Evolutionary conservation across 2,113 vertebrate species (phyloP).

Genomic region (Bos taurus): ARS-UCD2.0 NC_037337.1:12768001-12768500

Average conservation of each 20-base stretch:
- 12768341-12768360: neutral
- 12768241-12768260: conserved; percentile 2
- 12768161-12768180: neutral
- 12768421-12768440: too few relatives aligned
- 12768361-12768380: conserved; percentile 17
- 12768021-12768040: neutral
- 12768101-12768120: neutral
- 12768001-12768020: neutral
- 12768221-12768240: neutral
- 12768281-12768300: neutral
- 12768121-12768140: neutral
- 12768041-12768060: neutral
- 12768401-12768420: too few relatives aligned
- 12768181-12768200: neutral
- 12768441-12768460: too few relatives aligned
- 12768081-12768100: neutral
- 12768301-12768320: neutral
- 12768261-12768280: neutral
- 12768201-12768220: neutral
- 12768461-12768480: too few relatives aligned
- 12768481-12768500: too few relatives aligned
- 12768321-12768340: conserved; percentile 7
- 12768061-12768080: neutral
- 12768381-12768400: conserved; percentile 29
- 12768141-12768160: neutral